Base-by-base conservation (phyloP, 2,113 vertebrate genomes). In the Edolisoma coerulescens region DNA sequence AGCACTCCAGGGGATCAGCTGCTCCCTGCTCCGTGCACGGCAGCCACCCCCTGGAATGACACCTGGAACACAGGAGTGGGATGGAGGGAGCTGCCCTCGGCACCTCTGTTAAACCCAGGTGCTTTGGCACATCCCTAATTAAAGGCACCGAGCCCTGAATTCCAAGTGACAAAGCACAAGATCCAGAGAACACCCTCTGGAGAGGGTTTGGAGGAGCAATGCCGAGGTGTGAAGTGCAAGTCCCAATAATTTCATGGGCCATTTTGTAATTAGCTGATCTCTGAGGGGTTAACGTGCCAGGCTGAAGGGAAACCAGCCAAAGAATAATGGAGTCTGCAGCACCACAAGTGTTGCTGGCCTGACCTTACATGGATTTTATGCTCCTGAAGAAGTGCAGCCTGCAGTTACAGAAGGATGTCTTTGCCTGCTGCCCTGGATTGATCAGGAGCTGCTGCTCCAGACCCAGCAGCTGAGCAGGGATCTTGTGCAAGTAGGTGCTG, bases 81-180 rank as follows among this genome's bases (percentile, higher is more conserved):
- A 28, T 9, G 49, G 30, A 49, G 69, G 73, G 83, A 32, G 80
- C 80, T 82, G 68, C 22, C 94, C 92, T 83, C 87, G 27, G 82
- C 93, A 54, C 28, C 89, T 59, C 95, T 88, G 56, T 87, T 79
- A 76, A 50, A 89, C n/a, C 60, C 92, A 42, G 97, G 61, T 78
- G 82, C 97, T 95, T 78, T 27, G 85, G 97, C 95, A 95, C 92
- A 96, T 85, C 95, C 84, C 95, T 95, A 63, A 92, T 95, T 94
- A 97, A 76, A 97, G 91, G 94, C 59, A 88, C 35, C 11, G 44
- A 87, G 87, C 86, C 95, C 87, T 37, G 84, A 96, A 92, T 37
- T 97, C 94, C 91, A 17, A 94, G 84, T 93, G 97, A 91, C 93
- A 90, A 91, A 94, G 91, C 96, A 83, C 95, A 92, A 75, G 77